Percentiles rank a stretch among this genome's conserved stretches.
Evolutionary conservation across 1,140 invertebrate genomes (phyloP).

Genomic region (Diplogasteroides magnus): DNA sequence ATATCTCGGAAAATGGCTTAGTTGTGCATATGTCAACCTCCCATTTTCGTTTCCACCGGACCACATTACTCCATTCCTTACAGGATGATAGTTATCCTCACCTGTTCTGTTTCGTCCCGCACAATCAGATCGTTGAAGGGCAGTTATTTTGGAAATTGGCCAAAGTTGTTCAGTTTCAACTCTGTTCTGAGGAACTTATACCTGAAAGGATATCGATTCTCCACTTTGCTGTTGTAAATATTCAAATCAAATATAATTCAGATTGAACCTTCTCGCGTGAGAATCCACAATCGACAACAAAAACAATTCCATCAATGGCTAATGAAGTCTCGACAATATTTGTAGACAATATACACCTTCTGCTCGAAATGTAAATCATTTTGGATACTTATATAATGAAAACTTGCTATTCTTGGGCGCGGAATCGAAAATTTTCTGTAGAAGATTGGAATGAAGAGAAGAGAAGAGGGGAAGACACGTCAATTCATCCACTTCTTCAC

Average conservation of each 20-base stretch:
- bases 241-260: too few species aligned
- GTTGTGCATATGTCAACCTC: too few species aligned
- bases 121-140: conserved; percentile 88
- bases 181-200: conserved; percentile 91
- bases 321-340: conserved; percentile 99
- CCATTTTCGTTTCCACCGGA: too few species aligned
- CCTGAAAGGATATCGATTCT: conserved; percentile 14
- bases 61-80: too few species aligned
- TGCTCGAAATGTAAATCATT: conserved; percentile 27
- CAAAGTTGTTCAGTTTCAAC: conserved; percentile 96
- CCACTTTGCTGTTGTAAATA: too few species aligned
- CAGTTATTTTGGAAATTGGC: conserved; percentile 97
- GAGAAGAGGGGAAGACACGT: conserved; percentile 98
- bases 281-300: conserved; percentile 99
- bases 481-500: conserved; percentile 88
- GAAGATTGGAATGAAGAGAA: conserved; percentile 90
- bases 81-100: too few species aligned
- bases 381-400: conserved; percentile 65
- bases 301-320: conserved; percentile 98
- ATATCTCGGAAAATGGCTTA: too few species aligned
- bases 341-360: conserved; percentile 81
- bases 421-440: conserved; percentile 94
- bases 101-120: conserved; percentile 87
- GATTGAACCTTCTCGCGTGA: conserved; percentile 89
- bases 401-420: conserved; percentile 83